phyloP scores from a whole-genome alignment of 2,888 invertebrate genomes.

The Scaptomyza reducta region DNA sequence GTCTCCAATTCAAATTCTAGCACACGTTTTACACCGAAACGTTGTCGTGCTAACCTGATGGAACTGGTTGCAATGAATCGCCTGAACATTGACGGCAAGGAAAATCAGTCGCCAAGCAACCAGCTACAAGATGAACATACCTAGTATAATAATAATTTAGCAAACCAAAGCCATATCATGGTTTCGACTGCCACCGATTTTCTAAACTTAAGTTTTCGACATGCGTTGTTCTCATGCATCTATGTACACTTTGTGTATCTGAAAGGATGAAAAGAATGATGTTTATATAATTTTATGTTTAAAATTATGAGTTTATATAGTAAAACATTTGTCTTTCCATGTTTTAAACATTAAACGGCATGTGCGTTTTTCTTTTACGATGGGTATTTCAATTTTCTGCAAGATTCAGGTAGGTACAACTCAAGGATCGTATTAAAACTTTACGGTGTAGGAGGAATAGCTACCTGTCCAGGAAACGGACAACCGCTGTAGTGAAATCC shows the following conservation, averaged over 20 bases:
- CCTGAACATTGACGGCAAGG: conserved; percentile 65
- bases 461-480: conserved; percentile 18
- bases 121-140: conserved; percentile 36
- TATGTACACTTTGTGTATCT: conserved; percentile 67
- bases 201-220: conserved; percentile 49
- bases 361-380: conserved; percentile 20
- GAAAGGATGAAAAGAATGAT: conserved; percentile 22
- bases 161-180: conserved; percentile 56
- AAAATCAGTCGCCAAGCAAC: conserved; percentile 67
- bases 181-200: conserved; percentile 50
- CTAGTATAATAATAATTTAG: conserved; percentile 10
- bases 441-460: neutral
- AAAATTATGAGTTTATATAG: conserved; percentile 28
- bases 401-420: conserved; percentile 12
- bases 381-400: neutral
- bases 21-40: conserved; percentile 55
- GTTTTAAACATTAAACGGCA: conserved; percentile 62
- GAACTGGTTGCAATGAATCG: conserved; percentile 76
- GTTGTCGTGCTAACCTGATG: conserved; percentile 66
- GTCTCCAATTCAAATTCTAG: conserved; percentile 26
- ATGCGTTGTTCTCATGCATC: conserved; percentile 11
- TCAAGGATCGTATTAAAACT: neutral
- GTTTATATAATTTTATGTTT: conserved; percentile 41
- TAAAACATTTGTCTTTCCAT: conserved; percentile 71
- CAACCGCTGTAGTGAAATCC: neutral